phyloP scores from a whole-genome alignment of 2,888 invertebrate genomes.

The Diarsia mendica region DNA sequence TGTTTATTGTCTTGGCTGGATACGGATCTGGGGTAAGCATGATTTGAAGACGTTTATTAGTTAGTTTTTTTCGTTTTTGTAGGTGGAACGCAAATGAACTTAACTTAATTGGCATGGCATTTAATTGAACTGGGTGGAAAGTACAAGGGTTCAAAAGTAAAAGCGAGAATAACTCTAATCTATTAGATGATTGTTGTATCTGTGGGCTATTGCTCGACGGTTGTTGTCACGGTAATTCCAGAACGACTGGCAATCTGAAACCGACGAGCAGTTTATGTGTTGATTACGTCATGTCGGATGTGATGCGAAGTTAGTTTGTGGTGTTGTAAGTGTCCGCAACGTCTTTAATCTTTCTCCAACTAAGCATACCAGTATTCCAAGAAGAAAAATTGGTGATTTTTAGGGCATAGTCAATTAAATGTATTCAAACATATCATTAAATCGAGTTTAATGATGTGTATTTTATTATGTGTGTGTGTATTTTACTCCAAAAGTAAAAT shows the following conservation, averaged over 20 bases:
- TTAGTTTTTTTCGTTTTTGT: not conserved
- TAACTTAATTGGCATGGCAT: not conserved
- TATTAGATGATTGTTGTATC: not conserved
- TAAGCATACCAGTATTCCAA: not conserved
- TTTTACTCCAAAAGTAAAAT: not conserved
- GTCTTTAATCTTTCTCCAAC: not conserved
- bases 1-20: constrained; percentile 45
- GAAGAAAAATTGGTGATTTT: no score
- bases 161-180: not conserved
- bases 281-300: not conserved
- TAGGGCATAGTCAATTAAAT: not conserved
- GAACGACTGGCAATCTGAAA: not conserved
- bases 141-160: no score
- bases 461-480: no score
- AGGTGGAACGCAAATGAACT: no score
- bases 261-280: not conserved
- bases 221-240: not conserved
- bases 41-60: constrained; percentile 22
- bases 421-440: not conserved
- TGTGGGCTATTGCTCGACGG: not conserved
- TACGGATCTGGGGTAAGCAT: constrained; percentile 13
- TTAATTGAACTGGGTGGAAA: not conserved
- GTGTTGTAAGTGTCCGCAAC: not conserved
- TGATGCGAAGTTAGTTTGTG: not conserved
- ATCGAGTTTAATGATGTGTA: no score